phyloP scores from a whole-genome alignment of 2,113 vertebrate species.

The Nycticorax nycticorax region DNA sequence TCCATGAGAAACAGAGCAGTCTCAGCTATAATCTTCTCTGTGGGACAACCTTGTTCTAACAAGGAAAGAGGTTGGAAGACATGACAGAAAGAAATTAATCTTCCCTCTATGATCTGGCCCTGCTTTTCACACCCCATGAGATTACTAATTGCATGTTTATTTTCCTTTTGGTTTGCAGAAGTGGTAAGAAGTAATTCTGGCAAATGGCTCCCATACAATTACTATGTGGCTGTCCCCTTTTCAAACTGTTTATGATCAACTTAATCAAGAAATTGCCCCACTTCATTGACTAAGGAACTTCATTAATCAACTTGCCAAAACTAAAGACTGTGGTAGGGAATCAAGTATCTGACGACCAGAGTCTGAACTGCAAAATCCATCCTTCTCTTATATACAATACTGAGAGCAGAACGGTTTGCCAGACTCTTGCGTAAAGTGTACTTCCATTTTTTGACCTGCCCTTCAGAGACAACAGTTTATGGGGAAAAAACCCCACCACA shows the following conservation, averaged over 20 bases:
- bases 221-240: background rate
- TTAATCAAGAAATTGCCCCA: background rate
- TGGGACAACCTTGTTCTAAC: background rate
- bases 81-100: background rate
- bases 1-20: background rate
- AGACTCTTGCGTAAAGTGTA: background rate
- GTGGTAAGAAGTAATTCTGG: background rate
- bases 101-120: background rate
- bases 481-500: background rate
- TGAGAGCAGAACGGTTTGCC: background rate
- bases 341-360: background rate
- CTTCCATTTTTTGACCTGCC: background rate
- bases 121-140: background rate
- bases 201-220: background rate
- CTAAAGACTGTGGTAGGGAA: background rate
- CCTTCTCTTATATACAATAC: background rate
- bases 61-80: background rate
- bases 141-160: background rate
- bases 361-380: background rate
- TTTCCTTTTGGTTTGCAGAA: background rate
- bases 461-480: background rate
- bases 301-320: background rate
- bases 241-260: background rate
- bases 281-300: background rate
- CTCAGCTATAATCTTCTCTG: accelerated